Percentiles rank a stretch among this genome's conserved stretches.
Evolutionary conservation across 2,888 invertebrate species (phyloP).

Genomic region (Apoda limacodes): DNA sequence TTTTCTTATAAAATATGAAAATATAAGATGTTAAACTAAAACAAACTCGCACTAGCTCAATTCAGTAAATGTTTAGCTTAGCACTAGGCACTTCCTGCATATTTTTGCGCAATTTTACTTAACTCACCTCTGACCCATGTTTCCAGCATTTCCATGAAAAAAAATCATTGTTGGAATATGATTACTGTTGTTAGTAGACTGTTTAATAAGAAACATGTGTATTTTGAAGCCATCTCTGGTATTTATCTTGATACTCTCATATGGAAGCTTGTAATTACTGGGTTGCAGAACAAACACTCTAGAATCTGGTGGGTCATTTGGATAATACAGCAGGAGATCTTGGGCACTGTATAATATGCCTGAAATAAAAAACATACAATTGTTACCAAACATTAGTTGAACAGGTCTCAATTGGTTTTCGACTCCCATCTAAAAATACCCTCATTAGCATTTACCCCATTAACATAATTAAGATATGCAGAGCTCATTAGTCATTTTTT

Average conservation of each 20-base stretch:
- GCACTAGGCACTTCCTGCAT: too few species aligned
- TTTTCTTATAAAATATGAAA: too few species aligned
- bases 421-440: too few species aligned
- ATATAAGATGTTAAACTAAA: too few species aligned
- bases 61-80: too few species aligned
- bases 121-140: slow-evolving; percentile 90
- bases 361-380: slow-evolving; percentile 36
- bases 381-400: not conserved
- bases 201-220: slow-evolving; percentile 86
- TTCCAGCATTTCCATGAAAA: slow-evolving; percentile 97
- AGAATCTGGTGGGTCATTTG: slow-evolving; percentile 90
- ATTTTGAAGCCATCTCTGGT: slow-evolving; percentile 81
- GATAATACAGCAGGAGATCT: slow-evolving; percentile 88
- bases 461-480: too few species aligned
- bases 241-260: slow-evolving; percentile 79
- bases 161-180: slow-evolving; percentile 87
- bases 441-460: too few species aligned
- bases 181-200: slow-evolving; percentile 72
- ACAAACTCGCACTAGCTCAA: too few species aligned
- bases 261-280: slow-evolving; percentile 85
- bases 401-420: not conserved
- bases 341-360: slow-evolving; percentile 88
- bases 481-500: too few species aligned
- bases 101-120: too few species aligned
- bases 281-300: slow-evolving; percentile 90